phyloP scores from a whole-genome alignment of 2,888 invertebrate genomes.

The Luffia ferchaultella region DNA sequence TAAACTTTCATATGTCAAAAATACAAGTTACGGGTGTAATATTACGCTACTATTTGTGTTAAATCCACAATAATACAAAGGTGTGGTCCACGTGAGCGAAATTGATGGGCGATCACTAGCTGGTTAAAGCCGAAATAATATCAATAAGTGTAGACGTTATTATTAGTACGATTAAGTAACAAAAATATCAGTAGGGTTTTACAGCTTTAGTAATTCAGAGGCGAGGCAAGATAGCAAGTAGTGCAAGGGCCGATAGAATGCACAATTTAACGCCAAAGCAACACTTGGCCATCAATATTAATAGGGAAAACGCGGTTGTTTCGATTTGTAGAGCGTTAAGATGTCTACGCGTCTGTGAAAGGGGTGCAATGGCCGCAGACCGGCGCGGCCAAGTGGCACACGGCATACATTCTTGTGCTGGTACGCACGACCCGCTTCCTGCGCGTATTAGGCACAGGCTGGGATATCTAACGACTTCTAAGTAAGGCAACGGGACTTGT shows the following conservation, averaged over 20 bases:
- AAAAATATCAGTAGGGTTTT: neutral
- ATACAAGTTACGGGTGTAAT: too few relatives aligned
- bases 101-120: too few relatives aligned
- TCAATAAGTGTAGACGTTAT: neutral
- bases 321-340: constrained; percentile 58
- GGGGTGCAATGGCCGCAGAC: constrained; percentile 51
- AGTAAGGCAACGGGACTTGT: neutral
- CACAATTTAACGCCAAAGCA: neutral
- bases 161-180: neutral
- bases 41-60: too few relatives aligned
- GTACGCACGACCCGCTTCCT: neutral
- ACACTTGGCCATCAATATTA: constrained; percentile 32
- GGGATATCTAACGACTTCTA: neutral
- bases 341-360: constrained; percentile 52
- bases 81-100: too few relatives aligned
- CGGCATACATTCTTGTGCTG: constrained; percentile 39
- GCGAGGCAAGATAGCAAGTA: neutral
- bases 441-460: neutral
- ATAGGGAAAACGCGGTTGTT: constrained; percentile 36
- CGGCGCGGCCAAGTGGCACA: constrained; percentile 35
- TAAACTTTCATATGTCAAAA: too few relatives aligned
- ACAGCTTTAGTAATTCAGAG: neutral
- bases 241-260: neutral
- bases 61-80: too few relatives aligned
- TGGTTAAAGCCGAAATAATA: too few relatives aligned